These are phyloP conservation scores for Pygocentrus nattereri DNA, from an alignment of 2,797 vertebrate species.

Conservation along the genomic window DNA sequence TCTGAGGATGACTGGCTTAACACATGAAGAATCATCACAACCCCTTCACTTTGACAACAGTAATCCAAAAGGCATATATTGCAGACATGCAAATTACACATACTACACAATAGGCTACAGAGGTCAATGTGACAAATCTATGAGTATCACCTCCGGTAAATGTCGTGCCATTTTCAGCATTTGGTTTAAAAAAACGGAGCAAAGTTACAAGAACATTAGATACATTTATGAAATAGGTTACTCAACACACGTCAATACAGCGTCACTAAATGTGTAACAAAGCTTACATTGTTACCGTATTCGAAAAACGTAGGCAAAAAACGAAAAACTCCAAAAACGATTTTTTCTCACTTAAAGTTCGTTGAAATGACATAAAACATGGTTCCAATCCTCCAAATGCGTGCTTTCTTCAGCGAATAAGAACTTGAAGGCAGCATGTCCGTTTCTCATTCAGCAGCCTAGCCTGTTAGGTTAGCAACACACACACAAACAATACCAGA, in stretches of 20 bases:
- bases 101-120: background rate
- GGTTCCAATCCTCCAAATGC: no score
- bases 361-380: no score
- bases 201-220: no score
- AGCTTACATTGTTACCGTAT: no score
- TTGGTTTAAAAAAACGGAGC: background rate
- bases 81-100: background rate
- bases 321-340: no score
- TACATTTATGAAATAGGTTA: no score
- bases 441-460: constrained; percentile 1
- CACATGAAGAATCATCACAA: background rate
- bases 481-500: background rate
- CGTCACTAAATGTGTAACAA: no score
- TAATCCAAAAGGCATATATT: background rate
- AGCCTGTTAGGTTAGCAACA: background rate
- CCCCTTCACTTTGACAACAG: background rate
- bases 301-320: no score
- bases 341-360: no score
- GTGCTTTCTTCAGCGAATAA: no score
- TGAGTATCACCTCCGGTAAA: no score
- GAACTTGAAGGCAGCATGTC: background rate
- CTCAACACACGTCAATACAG: no score
- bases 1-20: constrained; percentile 12
- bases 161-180: background rate
- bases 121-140: background rate